phyloP scores from a whole-genome alignment of 2,797 vertebrate genomes.

The Poeciliopsis presidionis region DNA sequence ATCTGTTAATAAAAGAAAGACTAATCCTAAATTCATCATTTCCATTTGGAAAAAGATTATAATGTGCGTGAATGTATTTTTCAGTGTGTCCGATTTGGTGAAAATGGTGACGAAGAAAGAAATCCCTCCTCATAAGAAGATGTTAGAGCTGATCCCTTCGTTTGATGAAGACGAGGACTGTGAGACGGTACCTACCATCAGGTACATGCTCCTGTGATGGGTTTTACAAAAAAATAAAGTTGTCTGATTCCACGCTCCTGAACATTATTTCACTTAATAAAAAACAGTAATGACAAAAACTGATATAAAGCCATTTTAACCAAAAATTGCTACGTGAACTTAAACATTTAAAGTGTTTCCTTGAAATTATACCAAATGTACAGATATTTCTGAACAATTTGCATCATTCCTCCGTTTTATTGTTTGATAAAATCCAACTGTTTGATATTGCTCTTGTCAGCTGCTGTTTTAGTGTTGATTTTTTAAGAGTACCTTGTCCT shows the following conservation, averaged over 20 bases:
- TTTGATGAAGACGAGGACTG: slow-evolving; percentile 80
- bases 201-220: slow-evolving; percentile 69
- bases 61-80: slow-evolving; percentile 20
- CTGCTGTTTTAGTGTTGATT: background rate
- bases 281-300: background rate
- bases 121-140: slow-evolving; percentile 57
- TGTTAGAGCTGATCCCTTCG: slow-evolving; percentile 78
- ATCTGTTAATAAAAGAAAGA: background rate
- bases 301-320: background rate
- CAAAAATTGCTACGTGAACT: background rate
- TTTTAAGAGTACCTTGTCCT: background rate
- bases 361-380: background rate
- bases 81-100: slow-evolving; percentile 83
- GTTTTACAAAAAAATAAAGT: background rate
- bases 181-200: slow-evolving; percentile 67
- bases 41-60: background rate
- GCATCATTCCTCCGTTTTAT: background rate
- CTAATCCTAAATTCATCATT: background rate
- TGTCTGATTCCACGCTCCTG: background rate
- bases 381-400: background rate
- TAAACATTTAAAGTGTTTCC: background rate
- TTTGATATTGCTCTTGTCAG: background rate
- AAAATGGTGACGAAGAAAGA: slow-evolving; percentile 53
- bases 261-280: background rate
- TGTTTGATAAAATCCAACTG: background rate